Percentiles rank a stretch among this genome's conserved stretches.
These are phyloP conservation scores for Amblyraja radiata DNA, from an alignment of 2,797 vertebrate genomes.

Conservation along the genomic window DNA sequence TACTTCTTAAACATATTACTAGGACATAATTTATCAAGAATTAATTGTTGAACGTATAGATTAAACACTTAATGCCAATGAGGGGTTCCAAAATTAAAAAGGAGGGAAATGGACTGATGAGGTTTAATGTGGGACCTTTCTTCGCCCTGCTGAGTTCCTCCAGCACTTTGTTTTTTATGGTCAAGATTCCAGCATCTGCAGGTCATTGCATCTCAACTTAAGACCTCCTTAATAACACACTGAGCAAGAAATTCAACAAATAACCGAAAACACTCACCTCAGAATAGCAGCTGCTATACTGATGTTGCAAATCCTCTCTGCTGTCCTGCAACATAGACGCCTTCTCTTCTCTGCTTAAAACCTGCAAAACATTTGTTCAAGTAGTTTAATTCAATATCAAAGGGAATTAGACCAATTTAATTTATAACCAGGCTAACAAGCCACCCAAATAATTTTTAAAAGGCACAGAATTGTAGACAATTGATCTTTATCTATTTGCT, in stretches of 20 bases:
- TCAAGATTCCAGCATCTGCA: too few species aligned
- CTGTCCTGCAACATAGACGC: slow-evolving; percentile 42
- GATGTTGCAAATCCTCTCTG: slow-evolving; percentile 42
- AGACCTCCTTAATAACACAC: background rate
- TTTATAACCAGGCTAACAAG: background rate
- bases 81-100: background rate
- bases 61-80: background rate
- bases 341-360: slow-evolving; percentile 33
- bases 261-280: slow-evolving; percentile 41
- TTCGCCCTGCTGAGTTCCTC: too few species aligned
- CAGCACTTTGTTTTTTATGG: too few species aligned
- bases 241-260: background rate
- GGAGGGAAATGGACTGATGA: too few species aligned
- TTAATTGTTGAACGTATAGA: background rate
- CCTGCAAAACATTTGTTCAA: slow-evolving; percentile 12
- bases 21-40: background rate
- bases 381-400: background rate
- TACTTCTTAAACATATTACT: background rate
- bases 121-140: too few species aligned
- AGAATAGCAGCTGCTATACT: slow-evolving; percentile 46
- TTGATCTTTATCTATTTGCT: too few species aligned
- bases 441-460: background rate
- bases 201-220: background rate
- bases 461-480: background rate
- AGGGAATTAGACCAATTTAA: background rate